phyloP scores from a whole-genome alignment of 2,113 vertebrate genomes.

The Corythornis cristatus region DNA sequence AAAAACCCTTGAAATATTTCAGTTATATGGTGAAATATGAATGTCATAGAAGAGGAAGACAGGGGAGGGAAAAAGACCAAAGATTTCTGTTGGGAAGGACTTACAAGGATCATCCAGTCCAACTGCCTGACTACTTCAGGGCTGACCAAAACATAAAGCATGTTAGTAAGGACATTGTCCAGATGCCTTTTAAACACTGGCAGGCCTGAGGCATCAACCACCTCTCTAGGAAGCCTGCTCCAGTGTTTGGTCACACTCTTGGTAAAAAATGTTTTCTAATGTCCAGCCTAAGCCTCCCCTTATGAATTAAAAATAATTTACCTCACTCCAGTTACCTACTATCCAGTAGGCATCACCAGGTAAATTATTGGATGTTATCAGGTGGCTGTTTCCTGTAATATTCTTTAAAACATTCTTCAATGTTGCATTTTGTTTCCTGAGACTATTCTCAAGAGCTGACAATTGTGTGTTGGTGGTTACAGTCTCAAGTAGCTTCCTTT shows the following conservation, averaged over 20 bases:
- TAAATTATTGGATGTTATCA: constrained; percentile 21
- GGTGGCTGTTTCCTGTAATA: constrained; percentile 28
- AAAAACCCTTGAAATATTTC: not conserved
- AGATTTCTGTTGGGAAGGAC: not conserved
- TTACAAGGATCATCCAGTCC: not conserved
- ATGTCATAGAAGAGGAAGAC: not conserved
- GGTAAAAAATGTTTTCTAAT: not conserved
- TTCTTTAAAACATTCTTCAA: constrained; percentile 24
- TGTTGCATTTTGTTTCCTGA: constrained; percentile 10
- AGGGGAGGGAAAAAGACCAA: too few species aligned
- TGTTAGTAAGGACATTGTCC: not conserved
- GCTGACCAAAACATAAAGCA: not conserved
- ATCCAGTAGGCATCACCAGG: constrained; percentile 79
- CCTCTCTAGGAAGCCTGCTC: not conserved
- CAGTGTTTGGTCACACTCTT: not conserved
- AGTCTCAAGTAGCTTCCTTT: not conserved
- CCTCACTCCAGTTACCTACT: constrained; percentile 84
- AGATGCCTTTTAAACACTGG: not conserved
- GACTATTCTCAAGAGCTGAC: not conserved
- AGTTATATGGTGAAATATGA: not conserved
- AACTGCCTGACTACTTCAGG: not conserved
- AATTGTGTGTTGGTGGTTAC: not conserved
- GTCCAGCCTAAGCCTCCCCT: not conserved
- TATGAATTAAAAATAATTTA: not conserved
- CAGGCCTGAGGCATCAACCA: not conserved